These are phyloP conservation scores for Schizaphis graminum DNA, from an alignment of 2,888 invertebrate genomes.

Conservation along the genomic window DNA sequence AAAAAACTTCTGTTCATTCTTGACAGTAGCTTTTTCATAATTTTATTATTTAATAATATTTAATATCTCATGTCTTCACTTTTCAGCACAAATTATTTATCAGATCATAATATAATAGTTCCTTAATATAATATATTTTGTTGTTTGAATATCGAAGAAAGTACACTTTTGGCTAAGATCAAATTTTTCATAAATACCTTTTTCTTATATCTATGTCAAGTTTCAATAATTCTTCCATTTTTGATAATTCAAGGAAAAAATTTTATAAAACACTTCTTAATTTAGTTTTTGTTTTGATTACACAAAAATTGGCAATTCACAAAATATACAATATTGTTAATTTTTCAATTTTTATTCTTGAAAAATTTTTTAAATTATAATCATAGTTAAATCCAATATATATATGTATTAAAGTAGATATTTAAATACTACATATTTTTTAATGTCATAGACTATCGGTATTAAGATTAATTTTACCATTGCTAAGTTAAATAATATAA, in stretches of 20 bases:
- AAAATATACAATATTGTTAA: conserved; percentile 15
- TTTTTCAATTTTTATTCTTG: conserved; percentile 1
- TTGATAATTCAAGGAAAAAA: neutral
- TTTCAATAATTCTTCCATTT: neutral
- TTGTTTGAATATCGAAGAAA: neutral
- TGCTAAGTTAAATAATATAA: neutral
- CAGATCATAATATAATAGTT: neutral
- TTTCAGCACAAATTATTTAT: neutral
- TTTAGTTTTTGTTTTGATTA: neutral
- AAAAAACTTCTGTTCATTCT: neutral
- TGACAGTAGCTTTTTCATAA: neutral
- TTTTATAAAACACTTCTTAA: neutral
- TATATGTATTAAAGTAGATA: neutral
- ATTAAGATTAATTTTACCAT: neutral
- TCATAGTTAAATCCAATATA: neutral
- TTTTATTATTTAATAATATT: neutral
- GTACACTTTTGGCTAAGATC: neutral
- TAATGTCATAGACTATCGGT: neutral
- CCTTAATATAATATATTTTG: neutral
- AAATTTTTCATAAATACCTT: neutral
- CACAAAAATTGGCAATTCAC: neutral
- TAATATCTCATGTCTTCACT: too few species aligned
- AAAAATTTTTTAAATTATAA: neutral
- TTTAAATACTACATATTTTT: neutral
- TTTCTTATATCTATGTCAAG: neutral